Evolutionary conservation across 2,797 vertebrate species (phyloP).

Genomic region (Rhodeus uyekii): DNA sequence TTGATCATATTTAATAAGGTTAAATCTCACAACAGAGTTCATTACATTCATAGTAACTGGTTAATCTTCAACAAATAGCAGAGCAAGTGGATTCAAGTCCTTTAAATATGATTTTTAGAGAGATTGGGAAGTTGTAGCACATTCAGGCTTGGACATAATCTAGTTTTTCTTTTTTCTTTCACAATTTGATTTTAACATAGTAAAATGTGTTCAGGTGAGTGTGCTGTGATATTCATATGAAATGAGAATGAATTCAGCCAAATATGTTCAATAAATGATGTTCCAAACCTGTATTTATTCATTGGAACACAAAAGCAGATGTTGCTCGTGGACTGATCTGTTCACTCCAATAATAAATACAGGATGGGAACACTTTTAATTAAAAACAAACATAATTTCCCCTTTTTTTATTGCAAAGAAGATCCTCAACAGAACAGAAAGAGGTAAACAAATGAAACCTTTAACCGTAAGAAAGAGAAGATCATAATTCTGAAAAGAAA

Average conservation of each 20-base stretch:
- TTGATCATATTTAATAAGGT: neutral
- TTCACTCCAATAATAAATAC: neutral
- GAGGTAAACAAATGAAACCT: neutral
- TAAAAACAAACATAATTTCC: neutral
- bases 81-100: neutral
- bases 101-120: neutral
- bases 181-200: neutral
- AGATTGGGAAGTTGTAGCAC: neutral
- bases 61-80: neutral
- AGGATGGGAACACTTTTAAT: neutral
- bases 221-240: neutral
- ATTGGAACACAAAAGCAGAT: neutral
- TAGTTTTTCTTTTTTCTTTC: neutral
- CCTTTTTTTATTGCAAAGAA: neutral
- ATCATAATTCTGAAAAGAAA: neutral
- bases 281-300: neutral
- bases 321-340: neutral
- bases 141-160: neutral
- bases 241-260: neutral
- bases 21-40: neutral
- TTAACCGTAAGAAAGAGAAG: neutral
- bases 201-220: neutral
- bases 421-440: neutral
- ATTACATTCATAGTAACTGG: neutral
- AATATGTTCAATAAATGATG: neutral